These are phyloP conservation scores for Calephelis virginiensis DNA, from an alignment of 1,140 invertebrate species.

Conservation along the genomic window DNA sequence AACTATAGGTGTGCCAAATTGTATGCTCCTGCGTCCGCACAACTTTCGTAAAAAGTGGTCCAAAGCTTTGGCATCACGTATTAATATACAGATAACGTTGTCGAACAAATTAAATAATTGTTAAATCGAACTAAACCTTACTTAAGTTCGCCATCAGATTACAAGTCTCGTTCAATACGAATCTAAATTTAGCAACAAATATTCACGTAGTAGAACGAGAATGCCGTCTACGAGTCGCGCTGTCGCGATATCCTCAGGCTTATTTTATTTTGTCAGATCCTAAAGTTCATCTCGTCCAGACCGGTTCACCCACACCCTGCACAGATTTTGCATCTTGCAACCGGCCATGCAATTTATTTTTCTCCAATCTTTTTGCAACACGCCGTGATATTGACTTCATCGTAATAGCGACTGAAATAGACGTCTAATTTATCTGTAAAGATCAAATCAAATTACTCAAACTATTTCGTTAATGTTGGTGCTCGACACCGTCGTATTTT, in stretches of 20 bases:
- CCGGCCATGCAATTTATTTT: constrained; percentile 72
- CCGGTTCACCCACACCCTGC: constrained; percentile 68
- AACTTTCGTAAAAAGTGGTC: no score
- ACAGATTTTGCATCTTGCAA: constrained; percentile 76
- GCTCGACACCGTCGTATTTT: no score
- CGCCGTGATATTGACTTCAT: constrained; percentile 59
- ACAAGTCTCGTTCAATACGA: neutral
- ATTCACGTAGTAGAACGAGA: constrained; percentile 10
- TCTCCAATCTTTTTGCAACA: constrained; percentile 69
- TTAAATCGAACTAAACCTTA: no score
- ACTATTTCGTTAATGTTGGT: no score
- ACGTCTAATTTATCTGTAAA: neutral
- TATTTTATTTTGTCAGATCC: constrained; percentile 70
- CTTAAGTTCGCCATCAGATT: neutral
- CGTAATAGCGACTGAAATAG: constrained; percentile 22
- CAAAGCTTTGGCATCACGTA: no score
- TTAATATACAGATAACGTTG: no score
- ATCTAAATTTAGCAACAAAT: constrained; percentile 11
- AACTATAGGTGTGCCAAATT: no score
- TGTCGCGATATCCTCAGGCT: constrained; percentile 56
- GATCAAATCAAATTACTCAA: no score
- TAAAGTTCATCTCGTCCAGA: constrained; percentile 73
- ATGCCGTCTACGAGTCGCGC: constrained; percentile 19
- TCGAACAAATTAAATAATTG: no score
- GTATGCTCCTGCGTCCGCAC: no score